Evolutionary conservation across 2,113 vertebrate species (phyloP).

Genomic region (Globicephala melas): DNA sequence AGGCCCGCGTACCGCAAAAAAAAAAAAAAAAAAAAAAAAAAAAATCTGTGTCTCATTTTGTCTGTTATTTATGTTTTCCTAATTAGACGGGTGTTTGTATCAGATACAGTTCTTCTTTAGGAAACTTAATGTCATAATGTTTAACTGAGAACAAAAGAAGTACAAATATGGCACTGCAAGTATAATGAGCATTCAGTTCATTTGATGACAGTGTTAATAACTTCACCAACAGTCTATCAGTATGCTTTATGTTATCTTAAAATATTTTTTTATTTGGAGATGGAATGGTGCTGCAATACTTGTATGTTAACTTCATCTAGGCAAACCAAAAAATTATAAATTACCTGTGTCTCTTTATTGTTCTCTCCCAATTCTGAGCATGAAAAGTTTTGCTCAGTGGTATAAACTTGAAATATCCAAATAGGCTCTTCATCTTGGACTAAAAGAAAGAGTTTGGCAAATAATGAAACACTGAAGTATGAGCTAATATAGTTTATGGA

Average conservation of each 20-base stretch:
- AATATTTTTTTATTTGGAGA: conserved; percentile 12
- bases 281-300: background rate
- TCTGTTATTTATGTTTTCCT: background rate
- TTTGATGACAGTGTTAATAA: background rate
- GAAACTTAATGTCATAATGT: background rate
- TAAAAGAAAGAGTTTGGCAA: background rate
- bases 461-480: conserved; percentile 15
- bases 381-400: conserved; percentile 17
- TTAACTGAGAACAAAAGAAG: background rate
- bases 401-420: conserved; percentile 41
- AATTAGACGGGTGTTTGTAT: conserved; percentile 1
- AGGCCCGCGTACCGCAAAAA: too few relatives aligned
- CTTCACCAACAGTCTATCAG: background rate
- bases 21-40: too few relatives aligned
- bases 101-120: conserved; percentile 17
- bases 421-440: conserved; percentile 26
- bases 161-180: background rate
- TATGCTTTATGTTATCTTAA: conserved; percentile 1
- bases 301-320: conserved; percentile 34
- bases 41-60: conserved; percentile 29
- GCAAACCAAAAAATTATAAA: background rate
- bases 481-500: conserved; percentile 30
- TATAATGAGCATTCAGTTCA: background rate
- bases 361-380: conserved; percentile 15
- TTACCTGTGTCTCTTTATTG: background rate